phyloP scores from a whole-genome alignment of 2,888 invertebrate genomes.

The Atherix ibis region DNA sequence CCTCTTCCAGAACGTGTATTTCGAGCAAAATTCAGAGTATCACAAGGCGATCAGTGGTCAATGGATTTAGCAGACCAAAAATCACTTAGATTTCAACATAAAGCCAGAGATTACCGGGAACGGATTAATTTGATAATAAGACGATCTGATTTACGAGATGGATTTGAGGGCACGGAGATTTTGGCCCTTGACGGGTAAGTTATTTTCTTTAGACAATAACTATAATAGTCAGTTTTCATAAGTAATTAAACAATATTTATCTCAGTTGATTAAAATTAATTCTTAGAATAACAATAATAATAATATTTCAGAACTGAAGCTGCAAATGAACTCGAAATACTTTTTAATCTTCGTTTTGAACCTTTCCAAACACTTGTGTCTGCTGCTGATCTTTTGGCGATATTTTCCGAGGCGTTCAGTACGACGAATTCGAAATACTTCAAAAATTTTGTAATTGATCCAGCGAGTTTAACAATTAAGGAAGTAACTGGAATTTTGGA shows the following conservation, averaged over 20 bases:
- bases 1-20: slow-evolving; percentile 66
- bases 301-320: slow-evolving; percentile 40
- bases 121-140: slow-evolving; percentile 58
- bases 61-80: slow-evolving; percentile 49
- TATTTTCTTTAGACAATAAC: neutral
- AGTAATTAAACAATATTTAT: neutral
- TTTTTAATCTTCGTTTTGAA: slow-evolving; percentile 75
- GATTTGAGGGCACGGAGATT: slow-evolving; percentile 65
- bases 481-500: slow-evolving; percentile 30
- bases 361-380: slow-evolving; percentile 52
- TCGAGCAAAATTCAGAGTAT: slow-evolving; percentile 62
- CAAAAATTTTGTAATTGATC: slow-evolving; percentile 46
- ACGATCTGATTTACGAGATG: slow-evolving; percentile 55
- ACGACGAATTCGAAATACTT: slow-evolving; percentile 42
- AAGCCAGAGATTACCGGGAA: slow-evolving; percentile 58
- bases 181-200: slow-evolving; percentile 71
- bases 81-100: slow-evolving; percentile 52
- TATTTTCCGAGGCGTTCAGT: slow-evolving; percentile 50
- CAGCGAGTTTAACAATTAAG: slow-evolving; percentile 48
- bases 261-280: neutral
- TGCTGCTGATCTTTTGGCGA: slow-evolving; percentile 46
- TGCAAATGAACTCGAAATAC: slow-evolving; percentile 55
- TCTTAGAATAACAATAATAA: slow-evolving; percentile 4
- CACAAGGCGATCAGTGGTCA: slow-evolving; percentile 52
- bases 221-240: neutral